Evolutionary conservation across 2,888 invertebrate species (phyloP).

Genomic region (Synanthedon formicaeformis): DNA sequence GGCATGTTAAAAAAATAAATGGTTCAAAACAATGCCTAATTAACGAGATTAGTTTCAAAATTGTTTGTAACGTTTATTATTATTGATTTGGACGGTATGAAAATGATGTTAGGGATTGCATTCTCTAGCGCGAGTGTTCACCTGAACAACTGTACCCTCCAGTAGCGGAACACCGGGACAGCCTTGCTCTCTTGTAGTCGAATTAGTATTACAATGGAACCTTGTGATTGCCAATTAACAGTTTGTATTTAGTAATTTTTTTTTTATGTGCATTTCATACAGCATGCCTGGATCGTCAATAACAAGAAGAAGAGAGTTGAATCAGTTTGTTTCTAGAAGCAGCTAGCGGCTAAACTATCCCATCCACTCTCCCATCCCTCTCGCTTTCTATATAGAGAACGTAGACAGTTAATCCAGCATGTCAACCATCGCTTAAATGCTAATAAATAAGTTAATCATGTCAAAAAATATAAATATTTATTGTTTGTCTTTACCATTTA

Average conservation of each 20-base stretch:
- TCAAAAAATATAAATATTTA: too few relatives aligned
- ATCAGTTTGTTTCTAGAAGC: constrained; percentile 18
- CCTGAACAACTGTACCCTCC: background rate
- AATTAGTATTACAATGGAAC: constrained; percentile 43
- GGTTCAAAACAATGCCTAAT: too few relatives aligned
- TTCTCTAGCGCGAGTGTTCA: too few relatives aligned
- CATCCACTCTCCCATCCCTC: constrained; percentile 18
- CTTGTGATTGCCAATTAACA: too few relatives aligned
- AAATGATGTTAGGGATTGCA: too few relatives aligned
- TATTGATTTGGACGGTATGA: too few relatives aligned
- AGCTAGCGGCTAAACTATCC: constrained; percentile 16
- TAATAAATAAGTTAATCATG: constrained; percentile 16
- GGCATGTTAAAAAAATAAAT: too few relatives aligned
- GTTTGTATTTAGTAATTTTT: constrained; percentile 31
- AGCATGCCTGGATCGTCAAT: constrained; percentile 57
- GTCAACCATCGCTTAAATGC: constrained; percentile 35
- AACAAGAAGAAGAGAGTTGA: constrained; percentile 42
- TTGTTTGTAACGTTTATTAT: too few relatives aligned
- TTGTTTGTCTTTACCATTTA: too few relatives aligned
- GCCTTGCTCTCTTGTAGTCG: constrained; percentile 53
- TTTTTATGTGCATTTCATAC: constrained; percentile 30
- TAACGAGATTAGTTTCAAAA: too few relatives aligned
- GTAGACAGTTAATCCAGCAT: constrained; percentile 27
- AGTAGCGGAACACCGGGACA: constrained; percentile 14
- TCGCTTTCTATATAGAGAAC: constrained; percentile 20